Conservation (phyloP, 2,888 invertebrate genomes). For the Bellardia pandia region DNA sequence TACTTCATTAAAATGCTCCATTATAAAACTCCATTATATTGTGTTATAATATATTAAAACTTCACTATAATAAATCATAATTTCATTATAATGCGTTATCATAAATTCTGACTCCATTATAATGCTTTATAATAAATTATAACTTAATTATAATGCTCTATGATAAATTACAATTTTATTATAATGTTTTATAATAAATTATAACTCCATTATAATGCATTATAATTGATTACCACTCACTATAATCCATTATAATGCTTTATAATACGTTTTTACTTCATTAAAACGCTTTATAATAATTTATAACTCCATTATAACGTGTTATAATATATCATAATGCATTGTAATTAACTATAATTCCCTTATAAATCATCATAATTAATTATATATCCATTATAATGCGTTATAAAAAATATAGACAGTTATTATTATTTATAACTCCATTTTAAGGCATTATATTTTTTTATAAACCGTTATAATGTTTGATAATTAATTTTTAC, state of each 20-base stretch:
- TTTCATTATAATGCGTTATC: neutral
- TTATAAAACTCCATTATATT: neutral
- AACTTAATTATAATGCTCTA: no score
- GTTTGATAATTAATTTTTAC: neutral
- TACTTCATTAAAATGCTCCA: no score
- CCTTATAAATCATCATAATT: neutral
- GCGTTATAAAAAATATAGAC: neutral
- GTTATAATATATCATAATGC: neutral
- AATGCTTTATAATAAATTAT: no score
- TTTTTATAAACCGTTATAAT: neutral
- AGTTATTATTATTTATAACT: neutral
- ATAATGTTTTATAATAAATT: neutral
- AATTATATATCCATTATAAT: neutral
- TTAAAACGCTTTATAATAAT: neutral
- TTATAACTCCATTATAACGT: neutral
- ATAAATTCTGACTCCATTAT: neutral
- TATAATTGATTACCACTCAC: no score
- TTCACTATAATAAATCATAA: neutral
- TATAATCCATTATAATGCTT: neutral
- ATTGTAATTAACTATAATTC: neutral
- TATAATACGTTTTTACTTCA: neutral
- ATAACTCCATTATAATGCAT: neutral
- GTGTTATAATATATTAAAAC: neutral
- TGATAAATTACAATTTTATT: no score
- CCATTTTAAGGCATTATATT: neutral